Evolutionary conservation across 2,797 vertebrate species (phyloP).

Genomic region (Euthynnus affinis): DNA sequence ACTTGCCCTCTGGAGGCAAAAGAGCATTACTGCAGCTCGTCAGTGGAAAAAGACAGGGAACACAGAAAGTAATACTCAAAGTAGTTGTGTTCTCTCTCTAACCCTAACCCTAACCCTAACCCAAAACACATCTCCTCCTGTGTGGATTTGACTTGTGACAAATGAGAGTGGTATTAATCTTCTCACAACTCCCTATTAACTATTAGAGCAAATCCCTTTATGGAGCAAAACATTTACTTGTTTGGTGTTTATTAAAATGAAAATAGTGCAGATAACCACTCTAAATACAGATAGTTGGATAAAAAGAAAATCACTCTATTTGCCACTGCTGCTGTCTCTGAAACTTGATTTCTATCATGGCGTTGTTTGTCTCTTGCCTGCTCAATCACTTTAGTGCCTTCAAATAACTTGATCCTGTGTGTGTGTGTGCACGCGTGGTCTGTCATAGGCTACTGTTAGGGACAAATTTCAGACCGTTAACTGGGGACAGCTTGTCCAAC

Average conservation of each 20-base stretch:
- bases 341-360: slow-evolving; percentile 35
- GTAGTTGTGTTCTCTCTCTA: not conserved
- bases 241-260: slow-evolving; percentile 2
- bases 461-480: too few relatives aligned
- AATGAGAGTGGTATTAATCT: too few relatives aligned
- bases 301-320: slow-evolving; percentile 9
- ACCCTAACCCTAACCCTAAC: too few relatives aligned
- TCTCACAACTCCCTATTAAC: too few relatives aligned
- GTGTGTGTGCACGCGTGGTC: slow-evolving; percentile 17
- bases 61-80: too few relatives aligned
- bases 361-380: slow-evolving; percentile 34
- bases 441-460: too few relatives aligned
- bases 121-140: not conserved
- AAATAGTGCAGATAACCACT: slow-evolving; percentile 6
- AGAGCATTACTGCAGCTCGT: slow-evolving; percentile 27
- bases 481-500: too few relatives aligned
- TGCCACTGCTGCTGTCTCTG: slow-evolving; percentile 33
- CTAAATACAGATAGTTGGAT: not conserved
- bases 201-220: not conserved
- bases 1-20: slow-evolving; percentile 63
- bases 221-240: not conserved
- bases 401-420: slow-evolving; percentile 59
- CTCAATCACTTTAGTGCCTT: slow-evolving; percentile 55
- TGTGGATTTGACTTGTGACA: not conserved
- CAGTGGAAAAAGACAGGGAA: not conserved